phyloP scores from a whole-genome alignment of 2,113 vertebrate species.

The Rhegmatorhina hoffmannsi region DNA sequence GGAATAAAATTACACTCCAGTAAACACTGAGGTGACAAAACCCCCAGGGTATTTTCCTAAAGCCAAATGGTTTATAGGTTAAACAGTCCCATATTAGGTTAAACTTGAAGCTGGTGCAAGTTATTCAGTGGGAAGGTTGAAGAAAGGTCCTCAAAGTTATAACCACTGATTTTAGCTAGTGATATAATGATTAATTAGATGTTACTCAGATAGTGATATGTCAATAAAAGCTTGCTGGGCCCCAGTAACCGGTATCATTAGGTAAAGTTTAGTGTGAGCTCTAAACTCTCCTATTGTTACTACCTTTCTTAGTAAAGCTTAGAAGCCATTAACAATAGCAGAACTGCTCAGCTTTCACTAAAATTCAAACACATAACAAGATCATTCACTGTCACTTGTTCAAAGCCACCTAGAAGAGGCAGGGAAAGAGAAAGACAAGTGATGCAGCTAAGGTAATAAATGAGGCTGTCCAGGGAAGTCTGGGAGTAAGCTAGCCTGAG shows the following conservation, averaged over 20 bases:
- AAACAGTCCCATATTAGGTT: neutral
- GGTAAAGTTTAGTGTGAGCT: conserved; percentile 6
- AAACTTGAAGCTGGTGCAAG: neutral
- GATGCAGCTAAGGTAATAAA: neutral
- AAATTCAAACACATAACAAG: conserved; percentile 8
- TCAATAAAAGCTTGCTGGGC: neutral
- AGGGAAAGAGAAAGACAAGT: neutral
- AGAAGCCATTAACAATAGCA: neutral
- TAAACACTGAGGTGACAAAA: neutral
- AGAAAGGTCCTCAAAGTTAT: neutral
- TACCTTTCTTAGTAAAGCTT: conserved; percentile 14
- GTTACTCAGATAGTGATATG: neutral
- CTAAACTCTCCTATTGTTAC: neutral
- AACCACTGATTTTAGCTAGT: neutral
- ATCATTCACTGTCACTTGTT: neutral
- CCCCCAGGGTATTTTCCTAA: neutral
- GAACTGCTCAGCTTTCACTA: neutral
- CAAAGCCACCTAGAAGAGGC: neutral
- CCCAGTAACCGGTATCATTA: neutral
- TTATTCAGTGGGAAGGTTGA: neutral
- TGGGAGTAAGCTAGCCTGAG: neutral
- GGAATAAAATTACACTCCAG: neutral
- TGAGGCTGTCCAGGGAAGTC: neutral
- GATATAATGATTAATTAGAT: neutral
- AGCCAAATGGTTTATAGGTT: neutral